A percentile compares a stretch with the other conserved stretches of the same genome.
phyloP scores from a whole-genome alignment of 2,888 invertebrate genomes.

The Sclerodermus sp. region DNA sequence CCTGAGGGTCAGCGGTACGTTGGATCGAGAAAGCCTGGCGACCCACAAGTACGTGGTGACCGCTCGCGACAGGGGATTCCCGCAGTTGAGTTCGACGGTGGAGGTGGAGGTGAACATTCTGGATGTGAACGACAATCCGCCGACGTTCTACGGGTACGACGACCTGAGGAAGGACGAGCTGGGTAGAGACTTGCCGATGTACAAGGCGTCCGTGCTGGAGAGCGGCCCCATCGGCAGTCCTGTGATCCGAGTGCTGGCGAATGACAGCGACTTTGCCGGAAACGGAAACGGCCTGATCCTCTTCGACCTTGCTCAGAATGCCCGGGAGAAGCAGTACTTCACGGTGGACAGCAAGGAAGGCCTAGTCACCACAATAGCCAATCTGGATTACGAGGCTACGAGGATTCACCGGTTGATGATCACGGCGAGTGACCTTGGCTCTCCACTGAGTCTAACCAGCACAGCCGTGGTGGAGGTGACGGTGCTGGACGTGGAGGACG shows the following conservation, averaged over 20 bases:
- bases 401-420: slow-evolving; percentile 73
- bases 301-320: slow-evolving; percentile 72
- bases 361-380: slow-evolving; percentile 73
- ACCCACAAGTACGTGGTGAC: slow-evolving; percentile 73
- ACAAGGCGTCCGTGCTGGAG: slow-evolving; percentile 74
- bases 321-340: slow-evolving; percentile 62
- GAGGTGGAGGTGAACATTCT: slow-evolving; percentile 79
- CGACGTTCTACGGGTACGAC: slow-evolving; percentile 77
- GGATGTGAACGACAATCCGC: slow-evolving; percentile 83
- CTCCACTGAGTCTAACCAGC: slow-evolving; percentile 74
- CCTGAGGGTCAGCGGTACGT: slow-evolving; percentile 71
- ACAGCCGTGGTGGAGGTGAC: slow-evolving; percentile 73
- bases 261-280: slow-evolving; percentile 81
- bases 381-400: slow-evolving; percentile 69
- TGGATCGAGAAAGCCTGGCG: slow-evolving; percentile 76
- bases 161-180: slow-evolving; percentile 61
- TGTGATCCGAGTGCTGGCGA: slow-evolving; percentile 76
- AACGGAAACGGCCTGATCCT: slow-evolving; percentile 86
- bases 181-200: slow-evolving; percentile 65
- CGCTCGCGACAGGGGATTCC: slow-evolving; percentile 73
- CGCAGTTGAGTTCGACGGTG: slow-evolving; percentile 68
- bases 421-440: slow-evolving; percentile 82
- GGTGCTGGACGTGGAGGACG: slow-evolving; percentile 69
- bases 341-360: slow-evolving; percentile 86
- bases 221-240: slow-evolving; percentile 74